Conservation (phyloP, 2,113 vertebrate genomes). For the Cyprinus carpio region DNA sequence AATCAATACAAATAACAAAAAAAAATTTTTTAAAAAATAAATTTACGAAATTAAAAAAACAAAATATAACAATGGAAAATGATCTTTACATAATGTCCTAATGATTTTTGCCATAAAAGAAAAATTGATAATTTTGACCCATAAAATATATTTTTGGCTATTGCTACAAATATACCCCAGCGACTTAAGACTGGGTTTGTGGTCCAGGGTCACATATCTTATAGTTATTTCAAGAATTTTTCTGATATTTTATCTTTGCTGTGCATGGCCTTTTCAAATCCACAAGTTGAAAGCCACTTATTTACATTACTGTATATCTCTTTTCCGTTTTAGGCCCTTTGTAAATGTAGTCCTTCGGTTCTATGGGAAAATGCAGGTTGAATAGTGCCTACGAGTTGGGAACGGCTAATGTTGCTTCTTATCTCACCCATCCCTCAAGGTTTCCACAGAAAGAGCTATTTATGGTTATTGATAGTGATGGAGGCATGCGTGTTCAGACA, state of each 20-base stretch:
- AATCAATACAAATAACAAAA: no score
- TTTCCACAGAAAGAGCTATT: constrained; percentile 58
- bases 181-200: no score
- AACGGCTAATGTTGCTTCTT: constrained; percentile 30
- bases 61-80: no score
- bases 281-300: neutral
- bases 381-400: neutral
- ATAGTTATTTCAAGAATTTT: no score
- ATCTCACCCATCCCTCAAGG: constrained; percentile 45
- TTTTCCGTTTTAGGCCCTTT: neutral
- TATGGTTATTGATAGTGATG: constrained; percentile 54
- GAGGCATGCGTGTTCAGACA: constrained; percentile 50
- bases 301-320: neutral
- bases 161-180: no score
- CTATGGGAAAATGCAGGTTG: constrained; percentile 25
- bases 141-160: no score
- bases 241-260: neutral
- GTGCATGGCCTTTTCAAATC: neutral
- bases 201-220: no score
- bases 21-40: no score
- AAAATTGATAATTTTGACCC: no score
- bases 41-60: no score
- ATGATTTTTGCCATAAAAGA: no score
- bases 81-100: no score
- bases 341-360: constrained; percentile 15